Percentiles rank a stretch among this genome's conserved stretches.
These are phyloP conservation scores for Drosophila lowei DNA, from an alignment of 1,140 invertebrate genomes.

Conservation along the genomic window DNA sequence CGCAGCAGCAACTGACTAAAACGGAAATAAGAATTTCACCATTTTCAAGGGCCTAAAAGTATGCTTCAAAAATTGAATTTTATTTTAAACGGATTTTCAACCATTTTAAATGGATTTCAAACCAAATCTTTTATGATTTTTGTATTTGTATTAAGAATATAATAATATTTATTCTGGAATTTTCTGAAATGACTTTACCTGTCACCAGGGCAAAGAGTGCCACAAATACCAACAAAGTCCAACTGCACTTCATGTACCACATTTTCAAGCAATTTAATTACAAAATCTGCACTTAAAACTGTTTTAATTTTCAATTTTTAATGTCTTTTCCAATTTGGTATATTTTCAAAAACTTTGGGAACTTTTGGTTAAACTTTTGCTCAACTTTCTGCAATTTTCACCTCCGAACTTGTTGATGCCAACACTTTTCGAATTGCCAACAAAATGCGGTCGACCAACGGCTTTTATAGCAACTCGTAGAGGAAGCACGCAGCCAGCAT, in stretches of 20 bases:
- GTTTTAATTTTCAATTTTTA: constrained; percentile 15
- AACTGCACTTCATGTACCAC: constrained; percentile 68
- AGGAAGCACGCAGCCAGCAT: constrained; percentile 18
- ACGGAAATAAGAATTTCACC: constrained; percentile 31
- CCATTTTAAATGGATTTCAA: not conserved
- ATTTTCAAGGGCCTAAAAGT: constrained; percentile 26
- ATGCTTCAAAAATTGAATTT: constrained; percentile 1
- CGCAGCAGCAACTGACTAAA: constrained; percentile 24
- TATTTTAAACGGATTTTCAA: not conserved
- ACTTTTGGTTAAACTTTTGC: constrained; percentile 30
- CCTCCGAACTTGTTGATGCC: constrained; percentile 30
- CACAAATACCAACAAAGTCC: constrained; percentile 63
- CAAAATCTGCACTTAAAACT: constrained; percentile 18
- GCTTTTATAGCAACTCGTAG: constrained; percentile 66
- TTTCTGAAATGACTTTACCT: constrained; percentile 42
- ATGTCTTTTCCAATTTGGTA: constrained; percentile 34
- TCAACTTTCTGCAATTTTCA: constrained; percentile 25
- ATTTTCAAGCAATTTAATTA: constrained; percentile 40
- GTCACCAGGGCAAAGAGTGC: constrained; percentile 55
- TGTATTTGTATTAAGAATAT: not conserved
- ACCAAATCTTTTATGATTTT: not conserved
- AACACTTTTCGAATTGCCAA: constrained; percentile 68
- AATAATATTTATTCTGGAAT: not conserved
- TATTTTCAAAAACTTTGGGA: constrained; percentile 28
- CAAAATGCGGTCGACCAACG: constrained; percentile 60